phyloP scores from a whole-genome alignment of 2,113 vertebrate species.

The Erythrocebus patas region DNA sequence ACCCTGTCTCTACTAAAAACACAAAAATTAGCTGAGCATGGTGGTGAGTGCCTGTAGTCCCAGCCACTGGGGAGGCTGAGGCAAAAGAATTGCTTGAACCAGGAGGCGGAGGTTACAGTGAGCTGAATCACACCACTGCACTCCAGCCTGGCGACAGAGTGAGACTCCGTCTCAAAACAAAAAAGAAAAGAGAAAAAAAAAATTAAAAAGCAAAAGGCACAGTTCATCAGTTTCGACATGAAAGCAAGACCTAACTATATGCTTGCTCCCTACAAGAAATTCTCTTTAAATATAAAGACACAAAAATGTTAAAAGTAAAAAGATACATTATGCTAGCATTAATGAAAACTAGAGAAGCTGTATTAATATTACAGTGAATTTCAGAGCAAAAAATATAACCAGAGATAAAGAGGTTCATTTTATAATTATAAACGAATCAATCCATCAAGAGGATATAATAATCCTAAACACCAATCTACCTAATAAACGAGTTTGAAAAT shows the following conservation, averaged over 20 bases:
- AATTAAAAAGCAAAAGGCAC: neutral
- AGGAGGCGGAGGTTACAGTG: no score
- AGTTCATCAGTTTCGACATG: neutral
- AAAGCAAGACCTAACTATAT: neutral
- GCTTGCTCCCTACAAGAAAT: neutral
- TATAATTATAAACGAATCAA: neutral
- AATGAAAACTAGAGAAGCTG: neutral
- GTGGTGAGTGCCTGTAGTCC: no score
- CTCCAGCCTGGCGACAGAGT: no score
- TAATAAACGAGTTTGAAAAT: neutral
- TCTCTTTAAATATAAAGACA: conserved; percentile 17
- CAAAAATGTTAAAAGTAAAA: neutral
- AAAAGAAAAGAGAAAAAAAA: neutral
- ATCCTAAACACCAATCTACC: neutral
- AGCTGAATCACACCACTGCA: no score
- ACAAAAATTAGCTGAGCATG: no score
- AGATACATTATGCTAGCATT: neutral
- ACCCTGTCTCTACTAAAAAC: no score
- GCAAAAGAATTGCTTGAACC: no score
- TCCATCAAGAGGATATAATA: neutral
- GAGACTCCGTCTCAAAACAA: no score
- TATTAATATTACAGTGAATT: conserved; percentile 11
- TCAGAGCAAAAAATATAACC: neutral
- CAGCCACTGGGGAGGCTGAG: no score
- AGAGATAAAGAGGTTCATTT: neutral